phyloP scores from a whole-genome alignment of 2,888 invertebrate species.

The Dromius quadrimaculatus region DNA sequence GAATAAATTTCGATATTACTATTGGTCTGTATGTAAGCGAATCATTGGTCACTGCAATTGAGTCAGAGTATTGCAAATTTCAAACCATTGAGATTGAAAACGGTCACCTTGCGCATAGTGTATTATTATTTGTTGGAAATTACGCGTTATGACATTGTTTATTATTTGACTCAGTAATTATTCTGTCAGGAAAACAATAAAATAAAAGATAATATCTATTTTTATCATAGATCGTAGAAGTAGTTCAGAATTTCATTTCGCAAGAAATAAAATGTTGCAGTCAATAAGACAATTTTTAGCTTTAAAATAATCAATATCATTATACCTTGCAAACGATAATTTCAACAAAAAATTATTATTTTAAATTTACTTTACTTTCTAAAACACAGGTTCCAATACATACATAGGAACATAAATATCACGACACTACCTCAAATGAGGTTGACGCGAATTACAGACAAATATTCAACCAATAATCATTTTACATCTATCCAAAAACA shows the following conservation, averaged over 20 bases:
- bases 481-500: too few species aligned
- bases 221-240: background rate
- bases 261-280: background rate
- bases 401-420: too few species aligned
- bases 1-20: slow-evolving; percentile 7
- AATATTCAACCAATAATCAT: too few species aligned
- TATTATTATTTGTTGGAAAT: slow-evolving; percentile 35
- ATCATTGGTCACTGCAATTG: slow-evolving; percentile 15
- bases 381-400: too few species aligned
- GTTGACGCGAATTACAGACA: too few species aligned
- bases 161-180: slow-evolving; percentile 12
- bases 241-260: background rate
- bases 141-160: slow-evolving; percentile 36
- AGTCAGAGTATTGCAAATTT: slow-evolving; percentile 10
- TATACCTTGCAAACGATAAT: too few species aligned
- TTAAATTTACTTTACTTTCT: background rate
- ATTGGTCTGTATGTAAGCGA: background rate
- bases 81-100: slow-evolving; percentile 14
- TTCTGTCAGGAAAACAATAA: slow-evolving; percentile 30
- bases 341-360: too few species aligned
- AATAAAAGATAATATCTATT: slow-evolving; percentile 32
- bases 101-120: slow-evolving; percentile 31
- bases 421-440: too few species aligned
- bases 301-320: too few species aligned
- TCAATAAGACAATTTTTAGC: too few species aligned